A percentile compares a stretch with the other conserved stretches of the same genome.
Conservation (phyloP, 2,797 vertebrate species). For the Pseudomugil tenellus region DNA sequence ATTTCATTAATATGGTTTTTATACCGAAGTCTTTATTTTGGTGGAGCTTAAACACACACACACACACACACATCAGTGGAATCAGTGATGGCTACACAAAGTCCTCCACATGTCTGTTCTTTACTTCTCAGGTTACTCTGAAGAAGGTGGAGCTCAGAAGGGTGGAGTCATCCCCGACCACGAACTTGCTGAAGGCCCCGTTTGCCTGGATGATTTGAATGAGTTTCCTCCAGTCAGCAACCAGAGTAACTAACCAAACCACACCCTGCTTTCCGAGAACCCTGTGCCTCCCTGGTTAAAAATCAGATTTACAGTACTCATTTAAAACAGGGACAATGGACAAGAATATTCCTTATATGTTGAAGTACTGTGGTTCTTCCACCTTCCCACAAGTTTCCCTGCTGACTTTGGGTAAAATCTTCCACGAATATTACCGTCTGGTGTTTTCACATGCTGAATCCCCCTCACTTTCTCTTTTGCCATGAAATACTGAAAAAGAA, state of each 20-base stretch:
- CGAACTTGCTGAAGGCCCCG: constrained; percentile 90
- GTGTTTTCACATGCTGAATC: constrained; percentile 43
- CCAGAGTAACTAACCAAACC: constrained; percentile 82
- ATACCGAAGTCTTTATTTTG: too few species aligned
- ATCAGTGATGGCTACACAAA: neutral
- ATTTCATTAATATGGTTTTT: neutral
- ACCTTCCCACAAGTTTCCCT: constrained; percentile 34
- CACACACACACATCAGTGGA: too few species aligned
- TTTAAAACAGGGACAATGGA: constrained; percentile 44
- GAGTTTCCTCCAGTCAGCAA: constrained; percentile 95
- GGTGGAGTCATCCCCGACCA: constrained; percentile 94
- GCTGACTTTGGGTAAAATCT: constrained; percentile 55
- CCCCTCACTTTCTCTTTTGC: constrained; percentile 24
- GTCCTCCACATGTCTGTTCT: neutral
- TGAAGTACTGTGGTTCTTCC: constrained; percentile 21
- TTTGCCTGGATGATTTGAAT: constrained; percentile 93
- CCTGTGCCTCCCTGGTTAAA: constrained; percentile 13
- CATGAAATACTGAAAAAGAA: constrained; percentile 28
- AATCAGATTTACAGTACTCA: constrained; percentile 31
- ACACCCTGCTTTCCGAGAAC: neutral
- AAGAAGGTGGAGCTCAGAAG: constrained; percentile 90
- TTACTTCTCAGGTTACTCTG: constrained; percentile 87
- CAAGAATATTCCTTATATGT: constrained; percentile 40
- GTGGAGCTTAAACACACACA: too few species aligned
- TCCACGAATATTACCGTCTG: constrained; percentile 43